A percentile compares a stretch with the other conserved stretches of the same genome.
These are phyloP conservation scores for Propithecus coquereli DNA, from an alignment of 2,113 vertebrate genomes.

Conservation along the genomic window DNA sequence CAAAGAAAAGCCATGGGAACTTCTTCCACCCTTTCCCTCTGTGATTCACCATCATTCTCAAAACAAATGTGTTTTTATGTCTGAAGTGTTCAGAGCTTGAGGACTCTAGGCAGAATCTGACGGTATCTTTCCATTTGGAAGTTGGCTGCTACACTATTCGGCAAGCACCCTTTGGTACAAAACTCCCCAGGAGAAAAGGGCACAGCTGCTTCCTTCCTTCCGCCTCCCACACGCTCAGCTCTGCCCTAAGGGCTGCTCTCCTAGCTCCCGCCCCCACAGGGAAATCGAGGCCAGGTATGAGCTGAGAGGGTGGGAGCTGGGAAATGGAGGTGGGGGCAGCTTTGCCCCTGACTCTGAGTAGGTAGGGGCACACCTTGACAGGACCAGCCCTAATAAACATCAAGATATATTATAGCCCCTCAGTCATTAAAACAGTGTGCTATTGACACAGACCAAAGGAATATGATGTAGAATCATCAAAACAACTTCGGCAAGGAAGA, in stretches of 20 bases:
- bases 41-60: background rate
- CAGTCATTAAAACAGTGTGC: background rate
- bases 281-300: fast-evolving
- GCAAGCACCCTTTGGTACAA: background rate
- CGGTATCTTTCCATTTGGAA: background rate
- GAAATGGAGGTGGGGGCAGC: fast-evolving
- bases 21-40: background rate
- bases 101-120: background rate
- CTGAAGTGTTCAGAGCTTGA: background rate
- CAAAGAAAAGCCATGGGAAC: background rate
- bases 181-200: background rate
- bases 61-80: background rate
- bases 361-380: background rate
- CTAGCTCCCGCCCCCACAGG: background rate
- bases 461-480: background rate
- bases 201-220: background rate
- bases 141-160: background rate
- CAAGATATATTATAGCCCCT: too few relatives aligned
- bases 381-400: background rate
- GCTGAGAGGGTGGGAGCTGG: background rate
- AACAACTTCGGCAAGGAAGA: background rate
- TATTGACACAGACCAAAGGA: background rate
- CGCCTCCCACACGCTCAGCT: background rate
- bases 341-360: background rate
- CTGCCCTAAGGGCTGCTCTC: background rate